A percentile compares a stretch with the other conserved stretches of the same genome.
Conservation (phyloP, 30 jellyfish, hydroid and myxozoan genomes). For the Rhopilema esculentum region DNA sequence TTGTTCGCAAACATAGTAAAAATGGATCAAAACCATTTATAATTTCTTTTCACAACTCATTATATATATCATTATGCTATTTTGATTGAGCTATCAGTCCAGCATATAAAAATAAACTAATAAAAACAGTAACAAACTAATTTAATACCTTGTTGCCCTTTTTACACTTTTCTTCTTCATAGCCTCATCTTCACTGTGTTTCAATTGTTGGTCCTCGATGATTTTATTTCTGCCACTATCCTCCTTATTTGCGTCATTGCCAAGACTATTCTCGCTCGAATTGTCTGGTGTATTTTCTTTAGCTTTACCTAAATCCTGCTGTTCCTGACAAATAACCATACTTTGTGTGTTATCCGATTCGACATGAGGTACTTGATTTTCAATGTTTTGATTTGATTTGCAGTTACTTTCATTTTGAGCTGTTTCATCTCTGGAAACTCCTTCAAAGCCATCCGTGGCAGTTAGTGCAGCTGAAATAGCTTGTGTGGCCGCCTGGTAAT, state of each 20-base stretch:
- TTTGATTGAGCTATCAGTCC: too few species aligned
- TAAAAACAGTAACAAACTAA: too few species aligned
- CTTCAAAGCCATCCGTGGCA: slow-evolving; percentile 23
- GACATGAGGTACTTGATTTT: not conserved
- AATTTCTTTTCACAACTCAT: too few species aligned
- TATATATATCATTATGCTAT: too few species aligned
- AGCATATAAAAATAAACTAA: too few species aligned
- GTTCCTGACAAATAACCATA: not conserved
- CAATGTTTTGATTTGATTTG: not conserved
- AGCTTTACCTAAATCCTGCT: not conserved
- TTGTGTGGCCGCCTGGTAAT: slow-evolving; percentile 78
- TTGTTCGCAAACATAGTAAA: too few species aligned
- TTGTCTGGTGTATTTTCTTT: not conserved
- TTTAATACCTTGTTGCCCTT: not conserved
- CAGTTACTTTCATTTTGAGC: not conserved
- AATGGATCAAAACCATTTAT: too few species aligned
- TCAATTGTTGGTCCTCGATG: not conserved
- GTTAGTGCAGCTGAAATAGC: slow-evolving; percentile 88
- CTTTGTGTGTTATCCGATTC: not conserved
- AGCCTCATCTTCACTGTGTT: not conserved
- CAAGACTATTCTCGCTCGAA: not conserved
- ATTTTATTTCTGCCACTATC: not conserved
- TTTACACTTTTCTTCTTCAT: not conserved
- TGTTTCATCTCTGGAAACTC: not conserved
- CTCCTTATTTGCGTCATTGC: not conserved